These are phyloP conservation scores for Eurystomus glaucurus DNA, from an alignment of 2,797 vertebrate species.

Conservation along the genomic window DNA sequence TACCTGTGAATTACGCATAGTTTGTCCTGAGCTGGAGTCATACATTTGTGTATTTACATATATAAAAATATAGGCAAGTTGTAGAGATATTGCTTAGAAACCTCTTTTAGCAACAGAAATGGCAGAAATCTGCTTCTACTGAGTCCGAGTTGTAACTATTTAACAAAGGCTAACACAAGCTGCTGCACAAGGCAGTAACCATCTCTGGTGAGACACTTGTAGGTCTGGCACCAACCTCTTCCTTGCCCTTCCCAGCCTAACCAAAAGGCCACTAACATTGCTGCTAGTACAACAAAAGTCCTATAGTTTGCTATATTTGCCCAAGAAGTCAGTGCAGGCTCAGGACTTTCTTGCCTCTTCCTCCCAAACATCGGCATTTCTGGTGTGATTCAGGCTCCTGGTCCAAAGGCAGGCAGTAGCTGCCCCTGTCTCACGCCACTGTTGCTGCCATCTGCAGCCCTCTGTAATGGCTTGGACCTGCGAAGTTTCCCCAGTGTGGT, in stretches of 20 bases:
- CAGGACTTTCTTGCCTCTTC: not conserved
- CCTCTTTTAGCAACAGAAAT: not conserved
- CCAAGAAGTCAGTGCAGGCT: not conserved
- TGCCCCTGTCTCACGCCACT: not conserved
- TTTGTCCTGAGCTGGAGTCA: not conserved
- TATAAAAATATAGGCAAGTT: not conserved
- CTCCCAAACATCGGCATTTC: not conserved
- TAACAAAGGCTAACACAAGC: rapidly evolving
- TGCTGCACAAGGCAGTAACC: not conserved
- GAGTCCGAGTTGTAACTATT: not conserved
- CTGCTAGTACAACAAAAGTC: not conserved
- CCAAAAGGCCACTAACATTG: not conserved
- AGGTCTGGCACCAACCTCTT: not conserved
- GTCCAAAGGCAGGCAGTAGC: not conserved
- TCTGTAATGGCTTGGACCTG: not conserved
- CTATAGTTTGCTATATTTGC: not conserved
- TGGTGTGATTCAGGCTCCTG: not conserved
- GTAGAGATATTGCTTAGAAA: not conserved
- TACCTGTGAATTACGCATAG: not conserved
- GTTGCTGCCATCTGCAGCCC: not conserved
- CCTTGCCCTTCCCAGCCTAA: not conserved
- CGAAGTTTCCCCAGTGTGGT: rapidly evolving
- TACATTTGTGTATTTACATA: not conserved
- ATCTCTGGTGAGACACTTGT: not conserved
- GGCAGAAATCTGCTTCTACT: not conserved